These are phyloP conservation scores for Orthosia cruda DNA, from an alignment of 2,888 invertebrate species.

Conservation along the genomic window DNA sequence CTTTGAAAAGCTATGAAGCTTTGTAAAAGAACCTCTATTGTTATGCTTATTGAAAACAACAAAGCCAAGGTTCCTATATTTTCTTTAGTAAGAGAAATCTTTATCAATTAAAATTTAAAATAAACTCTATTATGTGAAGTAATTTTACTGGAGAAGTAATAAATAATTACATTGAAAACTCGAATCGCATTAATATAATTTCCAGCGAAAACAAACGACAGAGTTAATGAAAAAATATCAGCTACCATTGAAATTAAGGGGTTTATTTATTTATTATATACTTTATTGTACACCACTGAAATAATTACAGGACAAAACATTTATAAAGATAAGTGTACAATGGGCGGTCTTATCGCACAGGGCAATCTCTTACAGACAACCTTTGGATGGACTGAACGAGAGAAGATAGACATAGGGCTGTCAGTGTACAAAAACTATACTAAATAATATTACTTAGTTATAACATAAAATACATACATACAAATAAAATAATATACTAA, in stretches of 20 bases:
- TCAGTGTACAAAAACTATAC: no score
- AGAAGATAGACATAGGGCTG: no score
- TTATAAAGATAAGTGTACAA: no score
- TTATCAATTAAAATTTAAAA: not conserved
- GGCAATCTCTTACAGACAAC: no score
- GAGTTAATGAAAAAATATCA: constrained; percentile 50
- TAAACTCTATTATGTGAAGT: not conserved
- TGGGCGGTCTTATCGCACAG: no score
- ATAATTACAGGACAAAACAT: no score
- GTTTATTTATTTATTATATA: no score
- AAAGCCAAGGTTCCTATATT: constrained; percentile 10
- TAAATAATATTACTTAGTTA: no score
- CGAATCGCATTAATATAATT: constrained; percentile 40
- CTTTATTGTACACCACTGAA: no score
- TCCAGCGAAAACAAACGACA: constrained; percentile 29
- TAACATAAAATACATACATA: no score
- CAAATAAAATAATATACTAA: no score
- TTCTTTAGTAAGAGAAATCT: not conserved
- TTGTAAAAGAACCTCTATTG: constrained; percentile 33
- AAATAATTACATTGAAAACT: constrained; percentile 37
- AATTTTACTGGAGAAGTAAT: constrained; percentile 6
- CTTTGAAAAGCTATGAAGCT: constrained; percentile 41
- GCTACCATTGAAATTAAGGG: constrained; percentile 44
- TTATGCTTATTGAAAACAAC: constrained; percentile 42
- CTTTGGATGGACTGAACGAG: no score